phyloP scores from a whole-genome alignment of 2,113 vertebrate species.

The Aix galericulata region DNA sequence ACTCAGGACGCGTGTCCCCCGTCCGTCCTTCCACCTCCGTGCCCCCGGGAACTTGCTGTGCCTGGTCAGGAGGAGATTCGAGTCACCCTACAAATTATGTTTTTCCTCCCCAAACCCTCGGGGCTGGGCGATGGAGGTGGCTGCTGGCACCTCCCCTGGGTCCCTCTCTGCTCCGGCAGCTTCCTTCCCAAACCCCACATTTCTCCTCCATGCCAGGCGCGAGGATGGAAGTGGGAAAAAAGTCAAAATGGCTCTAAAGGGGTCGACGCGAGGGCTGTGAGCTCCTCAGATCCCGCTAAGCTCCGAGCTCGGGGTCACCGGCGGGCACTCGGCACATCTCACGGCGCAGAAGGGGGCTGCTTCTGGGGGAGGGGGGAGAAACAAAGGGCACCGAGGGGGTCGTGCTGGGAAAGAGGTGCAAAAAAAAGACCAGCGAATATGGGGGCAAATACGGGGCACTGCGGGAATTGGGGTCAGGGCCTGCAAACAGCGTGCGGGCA shows the following conservation, averaged over 20 bases:
- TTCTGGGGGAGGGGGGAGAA: background rate
- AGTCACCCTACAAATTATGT: background rate
- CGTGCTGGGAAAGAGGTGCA: background rate
- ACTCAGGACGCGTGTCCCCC: background rate
- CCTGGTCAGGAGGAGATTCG: background rate
- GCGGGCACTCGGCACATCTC: background rate
- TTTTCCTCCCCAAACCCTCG: fast-evolving
- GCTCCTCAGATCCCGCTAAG: background rate
- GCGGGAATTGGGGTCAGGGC: background rate
- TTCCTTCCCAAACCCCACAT: background rate
- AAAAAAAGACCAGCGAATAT: background rate
- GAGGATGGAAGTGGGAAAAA: background rate
- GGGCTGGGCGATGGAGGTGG: too few relatives aligned
- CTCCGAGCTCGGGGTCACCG: background rate
- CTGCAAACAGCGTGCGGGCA: background rate
- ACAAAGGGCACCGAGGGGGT: background rate
- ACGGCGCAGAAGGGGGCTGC: background rate
- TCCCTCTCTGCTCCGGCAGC: background rate
- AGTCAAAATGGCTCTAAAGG: background rate
- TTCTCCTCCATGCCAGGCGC: background rate
- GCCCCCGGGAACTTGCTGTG: background rate
- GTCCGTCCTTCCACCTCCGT: fast-evolving
- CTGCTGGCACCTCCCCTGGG: background rate
- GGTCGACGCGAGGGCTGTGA: background rate
- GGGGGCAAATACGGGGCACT: background rate